These are phyloP conservation scores for Asteroscopus sphinx DNA, from an alignment of 2,888 invertebrate genomes.

Conservation along the genomic window DNA sequence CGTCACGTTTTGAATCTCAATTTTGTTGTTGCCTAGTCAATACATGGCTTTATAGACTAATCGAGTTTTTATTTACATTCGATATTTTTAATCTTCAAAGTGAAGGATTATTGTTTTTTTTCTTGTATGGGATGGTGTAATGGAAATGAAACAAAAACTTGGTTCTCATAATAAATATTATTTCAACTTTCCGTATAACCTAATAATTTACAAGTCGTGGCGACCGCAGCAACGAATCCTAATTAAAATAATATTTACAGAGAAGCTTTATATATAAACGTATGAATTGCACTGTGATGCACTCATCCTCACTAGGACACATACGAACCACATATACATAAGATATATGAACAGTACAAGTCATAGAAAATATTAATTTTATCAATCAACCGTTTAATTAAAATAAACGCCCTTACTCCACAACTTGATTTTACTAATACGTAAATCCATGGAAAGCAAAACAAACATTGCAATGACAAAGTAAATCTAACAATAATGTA, in stretches of 20 bases:
- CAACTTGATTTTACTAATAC: slow-evolving; percentile 64
- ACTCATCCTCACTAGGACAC: slow-evolving; percentile 25
- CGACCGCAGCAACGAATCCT: slow-evolving; percentile 68
- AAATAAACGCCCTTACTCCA: slow-evolving; percentile 72
- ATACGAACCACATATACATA: slow-evolving; percentile 36
- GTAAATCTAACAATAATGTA: slow-evolving; percentile 60
- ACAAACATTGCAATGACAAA: slow-evolving; percentile 50
- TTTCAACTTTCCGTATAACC: slow-evolving; percentile 81
- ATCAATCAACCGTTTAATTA: slow-evolving; percentile 70
- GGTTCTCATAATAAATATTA: slow-evolving; percentile 86
- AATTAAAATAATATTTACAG: slow-evolving; percentile 88
- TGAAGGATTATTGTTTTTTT: too few relatives aligned
- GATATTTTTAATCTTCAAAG: too few relatives aligned
- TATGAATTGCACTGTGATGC: slow-evolving; percentile 66
- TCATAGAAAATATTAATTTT: slow-evolving; percentile 63
- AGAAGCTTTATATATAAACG: slow-evolving; percentile 70
- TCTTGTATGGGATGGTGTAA: background rate
- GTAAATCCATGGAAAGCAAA: slow-evolving; percentile 48
- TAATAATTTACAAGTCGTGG: slow-evolving; percentile 72
- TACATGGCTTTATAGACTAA: too few relatives aligned
- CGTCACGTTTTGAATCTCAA: too few relatives aligned
- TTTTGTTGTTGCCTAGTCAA: too few relatives aligned
- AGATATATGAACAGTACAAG: slow-evolving; percentile 62
- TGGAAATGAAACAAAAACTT: slow-evolving; percentile 66
- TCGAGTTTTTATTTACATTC: too few relatives aligned